Base-by-base conservation (phyloP, 1,140 invertebrate species). In the Penaeus chinensis region DNA sequence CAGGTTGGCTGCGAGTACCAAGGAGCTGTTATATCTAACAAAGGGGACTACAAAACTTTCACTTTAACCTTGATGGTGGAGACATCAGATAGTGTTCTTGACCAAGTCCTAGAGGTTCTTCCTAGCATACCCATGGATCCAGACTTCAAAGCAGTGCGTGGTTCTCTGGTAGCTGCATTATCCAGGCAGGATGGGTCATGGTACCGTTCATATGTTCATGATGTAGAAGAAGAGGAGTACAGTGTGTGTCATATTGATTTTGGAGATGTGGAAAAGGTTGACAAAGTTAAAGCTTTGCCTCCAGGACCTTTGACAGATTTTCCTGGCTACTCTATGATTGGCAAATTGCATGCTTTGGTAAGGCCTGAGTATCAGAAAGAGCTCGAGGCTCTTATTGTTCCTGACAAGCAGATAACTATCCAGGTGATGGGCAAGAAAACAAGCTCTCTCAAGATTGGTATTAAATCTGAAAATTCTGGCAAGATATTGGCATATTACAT, bases 181-280 rank as follows among this genome's bases (percentile, higher is more conserved):
- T 77, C 74, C 22, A 27, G 13, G n/a, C 22, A 22, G 20, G n/a
- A 77, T 37, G 27, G 47, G 27, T 37, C 20, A 27, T 77, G 74
- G 74, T 77, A 77, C 16, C 74, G 74, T 37, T 32, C 74, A 8
- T 77, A 37, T 37, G 74, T 77, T 77, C 32, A 77, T 37, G n/a
- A 77, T 24, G 3, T 47, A 27, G 20, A 47, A 11, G n/a, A 27
- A 22, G 74, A 13, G 20, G 27, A 47, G 22, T 77, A 27, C 32
- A 27, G 11, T 27, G 74, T 77, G 32, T 77, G 74, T 37, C 47
- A 77, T 77, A 37, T 77, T 77, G 74, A 77, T 37, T 77, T 77
- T 77, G 74, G 74, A 27, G 47, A 77, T 37, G 47, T 77, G 27
- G 74, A 77, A 13, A 47, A 77, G 24, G 74, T 77, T 20, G 47